phyloP scores from a whole-genome alignment of 2,113 vertebrate genomes.

The Hyperopisus bebe region DNA sequence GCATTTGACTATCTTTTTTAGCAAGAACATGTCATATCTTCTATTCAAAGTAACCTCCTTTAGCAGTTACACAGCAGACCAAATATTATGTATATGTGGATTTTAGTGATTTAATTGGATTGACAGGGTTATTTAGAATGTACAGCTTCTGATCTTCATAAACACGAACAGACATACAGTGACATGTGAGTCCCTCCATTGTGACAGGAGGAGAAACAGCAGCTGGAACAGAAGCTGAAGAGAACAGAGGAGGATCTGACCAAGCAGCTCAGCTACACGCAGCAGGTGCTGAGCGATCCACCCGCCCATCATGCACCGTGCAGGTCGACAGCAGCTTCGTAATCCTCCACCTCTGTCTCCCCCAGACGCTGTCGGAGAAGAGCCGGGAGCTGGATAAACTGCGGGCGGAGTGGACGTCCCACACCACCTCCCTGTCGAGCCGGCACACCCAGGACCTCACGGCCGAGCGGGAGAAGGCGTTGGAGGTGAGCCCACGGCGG shows the following conservation, averaged over 20 bases:
- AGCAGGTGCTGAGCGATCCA: constrained; percentile 65
- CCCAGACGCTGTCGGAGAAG: constrained; percentile 76
- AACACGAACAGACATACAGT: background rate
- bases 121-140: background rate
- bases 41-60: too few species aligned
- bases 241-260: constrained; percentile 79
- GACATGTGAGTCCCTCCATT: background rate
- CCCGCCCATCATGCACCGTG: too few species aligned
- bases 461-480: constrained; percentile 70
- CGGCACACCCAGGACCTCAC: constrained; percentile 74
- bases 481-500: constrained; percentile 53
- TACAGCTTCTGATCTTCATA: background rate
- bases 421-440: constrained; percentile 61
- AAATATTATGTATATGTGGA: background rate
- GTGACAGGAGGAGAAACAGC: constrained; percentile 72
- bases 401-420: constrained; percentile 71
- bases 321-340: background rate
- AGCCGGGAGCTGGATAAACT: constrained; percentile 76
- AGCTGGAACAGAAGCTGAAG: constrained; percentile 68
- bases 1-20: too few species aligned
- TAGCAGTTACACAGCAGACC: too few species aligned
- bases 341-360: background rate
- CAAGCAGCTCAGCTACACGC: constrained; percentile 71
- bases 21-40: too few species aligned
- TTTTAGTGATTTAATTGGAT: background rate